These are phyloP conservation scores for Heliornis fulica DNA, from an alignment of 2,113 vertebrate species.

Conservation along the genomic window DNA sequence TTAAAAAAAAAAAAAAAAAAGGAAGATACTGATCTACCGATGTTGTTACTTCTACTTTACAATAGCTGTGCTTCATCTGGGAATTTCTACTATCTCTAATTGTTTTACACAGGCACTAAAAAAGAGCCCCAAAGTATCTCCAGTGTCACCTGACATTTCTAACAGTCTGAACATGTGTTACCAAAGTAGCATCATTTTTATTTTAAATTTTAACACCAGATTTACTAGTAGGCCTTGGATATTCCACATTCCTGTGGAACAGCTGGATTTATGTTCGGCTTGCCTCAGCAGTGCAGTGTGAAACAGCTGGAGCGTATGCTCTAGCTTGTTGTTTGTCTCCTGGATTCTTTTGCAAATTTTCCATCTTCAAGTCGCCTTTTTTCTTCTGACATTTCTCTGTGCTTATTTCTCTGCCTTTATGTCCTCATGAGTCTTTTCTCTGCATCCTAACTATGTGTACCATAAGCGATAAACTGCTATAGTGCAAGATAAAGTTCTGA, in stretches of 20 bases:
- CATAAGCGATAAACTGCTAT: not conserved
- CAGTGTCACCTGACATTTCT: not conserved
- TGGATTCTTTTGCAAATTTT: not conserved
- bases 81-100: not conserved
- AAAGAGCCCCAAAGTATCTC: not conserved
- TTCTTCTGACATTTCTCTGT: not conserved
- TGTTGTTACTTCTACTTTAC: not conserved
- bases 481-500: not conserved
- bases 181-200: not conserved
- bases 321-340: not conserved
- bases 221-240: not conserved
- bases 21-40: not conserved
- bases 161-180: not conserved
- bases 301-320: not conserved
- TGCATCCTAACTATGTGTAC: not conserved
- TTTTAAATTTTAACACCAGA: not conserved
- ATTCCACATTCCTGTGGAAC: not conserved
- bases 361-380: not conserved
- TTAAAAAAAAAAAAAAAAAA: not conserved
- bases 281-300: not conserved
- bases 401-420: not conserved
- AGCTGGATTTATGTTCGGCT: not conserved
- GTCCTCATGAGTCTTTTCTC: not conserved
- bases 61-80: not conserved
- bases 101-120: not conserved